These are phyloP conservation scores for Gambelia wislizenii DNA, from an alignment of 2,797 vertebrate species.

Conservation along the genomic window DNA sequence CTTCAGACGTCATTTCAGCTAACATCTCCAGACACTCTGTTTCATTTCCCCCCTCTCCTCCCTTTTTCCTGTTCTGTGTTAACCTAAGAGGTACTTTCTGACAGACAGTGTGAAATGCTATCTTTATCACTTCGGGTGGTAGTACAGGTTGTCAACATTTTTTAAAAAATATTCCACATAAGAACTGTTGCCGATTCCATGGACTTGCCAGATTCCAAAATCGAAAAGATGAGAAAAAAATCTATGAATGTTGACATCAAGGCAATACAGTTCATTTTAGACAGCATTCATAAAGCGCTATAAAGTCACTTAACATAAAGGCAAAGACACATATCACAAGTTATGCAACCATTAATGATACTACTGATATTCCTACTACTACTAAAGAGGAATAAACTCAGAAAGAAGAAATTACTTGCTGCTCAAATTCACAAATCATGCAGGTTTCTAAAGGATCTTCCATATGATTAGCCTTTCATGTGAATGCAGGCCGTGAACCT, in stretches of 20 bases:
- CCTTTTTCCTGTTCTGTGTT: conserved; percentile 34
- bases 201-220: background rate
- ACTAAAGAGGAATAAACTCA: background rate
- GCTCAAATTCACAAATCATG: background rate
- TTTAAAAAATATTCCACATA: conserved; percentile 52
- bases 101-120: conserved; percentile 55
- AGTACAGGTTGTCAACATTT: conserved; percentile 61
- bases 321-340: background rate
- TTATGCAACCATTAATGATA: background rate
- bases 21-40: conserved; percentile 43
- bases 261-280: conserved; percentile 8
- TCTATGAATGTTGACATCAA: background rate
- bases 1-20: conserved; percentile 55
- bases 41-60: conserved; percentile 31
- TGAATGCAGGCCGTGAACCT: background rate
- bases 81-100: conserved; percentile 63
- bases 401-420: conserved; percentile 3
- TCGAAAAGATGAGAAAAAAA: background rate
- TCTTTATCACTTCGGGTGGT: conserved; percentile 54
- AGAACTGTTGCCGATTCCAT: background rate
- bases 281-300: background rate
- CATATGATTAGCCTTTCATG: background rate
- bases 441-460: background rate
- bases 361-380: background rate
- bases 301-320: background rate